Base-by-base conservation (phyloP, 2,888 invertebrate species). In the Synergus japonicus region DNA sequence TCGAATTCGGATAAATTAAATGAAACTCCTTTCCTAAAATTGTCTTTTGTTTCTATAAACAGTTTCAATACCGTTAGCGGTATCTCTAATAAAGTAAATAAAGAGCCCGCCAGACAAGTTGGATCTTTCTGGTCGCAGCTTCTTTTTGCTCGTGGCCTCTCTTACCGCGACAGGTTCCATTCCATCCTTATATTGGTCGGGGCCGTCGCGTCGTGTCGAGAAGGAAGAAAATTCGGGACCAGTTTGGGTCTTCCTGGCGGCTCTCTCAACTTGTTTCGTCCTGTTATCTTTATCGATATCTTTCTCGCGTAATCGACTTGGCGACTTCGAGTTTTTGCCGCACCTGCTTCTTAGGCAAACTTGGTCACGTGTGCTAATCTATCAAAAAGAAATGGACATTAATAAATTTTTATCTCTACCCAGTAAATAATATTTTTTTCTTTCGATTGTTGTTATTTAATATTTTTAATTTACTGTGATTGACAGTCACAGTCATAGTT, bases 61-160 rank as follows among this genome's bases (percentile, higher is more conserved):
- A 5, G 60, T 60, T 60, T 29, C 87, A 88, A 90, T 91, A 90
- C 91, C 91, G 92, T 91, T 92, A 91, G 82, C 85, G 81, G 85
- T 83, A 86, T 85, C 89, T 91, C 86, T 90, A 91, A 91, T 91
- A 91, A 91, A 91, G 89, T 91, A 91, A 92, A 92, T 91, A 91
- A 91, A 91, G 88, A 89, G 87, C 86, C 87, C 85, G 87, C 85
- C 82, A 84, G 86, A 90, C 88, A 87, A 89, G 87, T 87, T 84
- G 86, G 82, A 81, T 84, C 83, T 84, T 37, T 77, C 79, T 79
- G 85, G 83, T 81, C 82, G 79, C 66, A 83, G 81, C 82, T 80
- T 80, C 86, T 86, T 86, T 88, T 86, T 88, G 83, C 84, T 85
- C 86, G 83, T 83, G 41, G 79, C 79, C 63, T 77, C 65, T 46